Percentiles rank a stretch among this genome's conserved stretches.
Conservation (phyloP, 2,797 vertebrate species). For the Phylloscopus collybita region DNA sequence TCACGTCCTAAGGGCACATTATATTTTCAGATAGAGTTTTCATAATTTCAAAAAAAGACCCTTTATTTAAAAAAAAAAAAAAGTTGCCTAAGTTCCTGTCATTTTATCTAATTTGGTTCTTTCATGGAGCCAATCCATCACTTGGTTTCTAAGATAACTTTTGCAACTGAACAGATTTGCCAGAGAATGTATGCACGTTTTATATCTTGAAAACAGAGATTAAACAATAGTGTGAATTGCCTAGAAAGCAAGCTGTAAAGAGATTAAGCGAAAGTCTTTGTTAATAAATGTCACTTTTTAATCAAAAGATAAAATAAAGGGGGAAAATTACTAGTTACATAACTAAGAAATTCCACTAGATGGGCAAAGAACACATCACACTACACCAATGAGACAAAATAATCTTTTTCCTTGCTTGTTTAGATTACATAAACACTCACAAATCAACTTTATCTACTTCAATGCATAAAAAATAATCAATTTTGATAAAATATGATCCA, state of each 20-base stretch:
- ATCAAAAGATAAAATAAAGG: neutral
- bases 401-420: neutral
- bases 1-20: neutral
- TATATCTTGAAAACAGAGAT: neutral
- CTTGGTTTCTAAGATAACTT: neutral
- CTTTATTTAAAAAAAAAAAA: neutral
- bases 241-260: neutral
- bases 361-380: neutral
- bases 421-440: neutral
- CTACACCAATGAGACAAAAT: neutral
- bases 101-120: constrained; percentile 31
- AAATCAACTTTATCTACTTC: neutral
- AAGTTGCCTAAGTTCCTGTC: neutral
- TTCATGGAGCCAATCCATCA: constrained; percentile 25
- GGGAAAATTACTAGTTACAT: neutral
- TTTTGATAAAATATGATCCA: neutral
- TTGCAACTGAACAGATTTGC: constrained; percentile 5
- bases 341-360: neutral
- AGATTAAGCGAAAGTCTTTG: neutral
- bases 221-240: constrained; percentile 6
- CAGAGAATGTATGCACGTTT: neutral
- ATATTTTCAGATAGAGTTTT: constrained; percentile 3
- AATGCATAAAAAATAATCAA: neutral
- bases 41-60: neutral
- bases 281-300: constrained; percentile 2